Percentiles rank a stretch among this genome's conserved stretches.
Conservation (phyloP, 2,888 invertebrate genomes). For the Lamellibrachia columna region DNA sequence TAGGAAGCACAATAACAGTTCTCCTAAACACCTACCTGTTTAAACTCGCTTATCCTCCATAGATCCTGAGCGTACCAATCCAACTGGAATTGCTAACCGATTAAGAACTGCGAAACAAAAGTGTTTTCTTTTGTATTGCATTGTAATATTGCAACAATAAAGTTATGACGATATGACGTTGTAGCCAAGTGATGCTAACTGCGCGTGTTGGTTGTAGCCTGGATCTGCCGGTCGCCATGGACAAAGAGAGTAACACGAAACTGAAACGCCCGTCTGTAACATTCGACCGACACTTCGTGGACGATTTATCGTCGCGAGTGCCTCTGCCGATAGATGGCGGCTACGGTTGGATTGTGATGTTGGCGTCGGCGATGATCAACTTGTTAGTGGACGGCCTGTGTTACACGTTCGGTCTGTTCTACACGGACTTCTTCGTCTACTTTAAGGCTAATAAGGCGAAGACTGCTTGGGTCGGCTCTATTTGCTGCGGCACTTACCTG, state of each 20-base stretch:
- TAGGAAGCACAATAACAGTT: no score
- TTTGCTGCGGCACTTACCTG: slow-evolving; percentile 92
- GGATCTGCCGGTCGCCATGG: not conserved
- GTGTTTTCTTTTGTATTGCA: no score
- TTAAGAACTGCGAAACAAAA: no score
- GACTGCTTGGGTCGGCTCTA: slow-evolving; percentile 92
- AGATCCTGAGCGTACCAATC: no score
- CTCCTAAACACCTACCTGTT: no score
- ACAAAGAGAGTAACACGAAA: not conserved
- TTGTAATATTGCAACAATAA: not conserved
- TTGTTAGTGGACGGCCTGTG: slow-evolving; percentile 93
- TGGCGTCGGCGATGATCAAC: slow-evolving; percentile 96
- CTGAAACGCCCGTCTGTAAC: not conserved
- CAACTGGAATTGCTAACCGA: no score
- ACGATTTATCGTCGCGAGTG: slow-evolving; percentile 19
- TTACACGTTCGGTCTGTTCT: slow-evolving; percentile 95
- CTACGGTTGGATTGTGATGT: slow-evolving; percentile 69
- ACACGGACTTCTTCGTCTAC: slow-evolving; percentile 84
- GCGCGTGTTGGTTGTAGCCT: not conserved
- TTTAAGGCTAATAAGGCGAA: slow-evolving; percentile 86
- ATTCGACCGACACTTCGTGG: not conserved
- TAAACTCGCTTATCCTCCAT: no score
- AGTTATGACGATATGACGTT: not conserved
- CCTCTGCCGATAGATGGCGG: slow-evolving; percentile 43
- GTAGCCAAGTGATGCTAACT: not conserved